phyloP scores from a whole-genome alignment of 2,888 invertebrate species.

The Scaptodrosophila latifasciaeformis region DNA sequence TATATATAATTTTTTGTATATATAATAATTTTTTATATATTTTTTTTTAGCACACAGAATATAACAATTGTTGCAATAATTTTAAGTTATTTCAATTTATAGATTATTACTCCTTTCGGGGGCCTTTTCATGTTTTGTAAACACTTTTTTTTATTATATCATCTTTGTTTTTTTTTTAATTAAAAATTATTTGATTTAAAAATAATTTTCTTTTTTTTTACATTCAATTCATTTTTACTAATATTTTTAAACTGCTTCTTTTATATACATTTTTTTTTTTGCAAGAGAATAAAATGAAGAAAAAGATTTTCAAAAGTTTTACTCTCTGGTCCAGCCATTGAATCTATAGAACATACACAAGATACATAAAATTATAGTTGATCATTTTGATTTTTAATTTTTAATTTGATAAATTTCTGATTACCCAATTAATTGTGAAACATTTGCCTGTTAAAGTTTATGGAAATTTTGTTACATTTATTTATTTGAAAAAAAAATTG shows the following conservation, averaged over 20 bases:
- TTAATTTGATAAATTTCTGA: neutral
- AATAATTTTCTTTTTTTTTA: neutral
- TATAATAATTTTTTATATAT: slow-evolving; percentile 16
- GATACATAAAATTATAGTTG: too few species aligned
- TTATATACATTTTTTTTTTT: slow-evolving; percentile 38
- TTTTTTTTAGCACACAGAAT: slow-evolving; percentile 54
- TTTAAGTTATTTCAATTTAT: too few species aligned
- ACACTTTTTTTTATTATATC: slow-evolving; percentile 42
- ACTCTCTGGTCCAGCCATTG: neutral
- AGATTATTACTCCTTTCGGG: slow-evolving; percentile 61
- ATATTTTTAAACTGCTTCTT: slow-evolving; percentile 34
- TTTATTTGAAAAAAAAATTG: too few species aligned
- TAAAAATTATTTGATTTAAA: slow-evolving; percentile 13
- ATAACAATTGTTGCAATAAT: slow-evolving; percentile 60
- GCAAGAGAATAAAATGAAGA: slow-evolving; percentile 7
- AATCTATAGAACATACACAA: too few species aligned
- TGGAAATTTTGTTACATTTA: slow-evolving; percentile 20
- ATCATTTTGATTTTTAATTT: too few species aligned
- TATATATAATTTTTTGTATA: slow-evolving; percentile 4
- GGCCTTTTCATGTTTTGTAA: slow-evolving; percentile 57
- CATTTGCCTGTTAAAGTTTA: slow-evolving; percentile 42
- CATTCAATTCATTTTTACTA: slow-evolving; percentile 28
- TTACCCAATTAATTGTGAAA: neutral
- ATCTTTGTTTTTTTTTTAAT: slow-evolving; percentile 38
- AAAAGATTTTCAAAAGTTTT: neutral